phyloP scores from a whole-genome alignment of 2,888 invertebrate genomes.

The Penaeus monodon region DNA sequence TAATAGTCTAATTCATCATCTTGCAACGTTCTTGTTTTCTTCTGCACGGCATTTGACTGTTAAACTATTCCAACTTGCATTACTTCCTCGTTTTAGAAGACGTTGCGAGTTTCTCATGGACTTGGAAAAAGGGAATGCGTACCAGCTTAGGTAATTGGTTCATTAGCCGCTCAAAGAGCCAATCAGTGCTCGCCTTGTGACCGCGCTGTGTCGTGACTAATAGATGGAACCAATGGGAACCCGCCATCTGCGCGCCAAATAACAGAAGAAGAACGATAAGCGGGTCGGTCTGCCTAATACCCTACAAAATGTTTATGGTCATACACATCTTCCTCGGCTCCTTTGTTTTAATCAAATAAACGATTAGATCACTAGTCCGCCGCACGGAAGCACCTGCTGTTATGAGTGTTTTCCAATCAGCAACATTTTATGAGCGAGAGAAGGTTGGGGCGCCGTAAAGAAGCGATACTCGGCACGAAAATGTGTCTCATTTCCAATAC shows the following conservation, averaged over 20 bases:
- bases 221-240: constrained; percentile 58
- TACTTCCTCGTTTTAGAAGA: constrained; percentile 29
- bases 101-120: background rate
- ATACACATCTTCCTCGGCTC: constrained; percentile 45
- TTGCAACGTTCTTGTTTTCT: constrained; percentile 35
- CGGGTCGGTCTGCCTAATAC: constrained; percentile 48
- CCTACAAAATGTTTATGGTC: constrained; percentile 54
- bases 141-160: constrained; percentile 56
- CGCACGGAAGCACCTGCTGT: constrained; percentile 24
- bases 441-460: constrained; percentile 25
- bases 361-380: constrained; percentile 40
- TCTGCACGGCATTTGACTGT: constrained; percentile 52
- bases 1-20: constrained; percentile 60
- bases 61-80: constrained; percentile 57
- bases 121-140: constrained; percentile 7
- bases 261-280: constrained; percentile 56
- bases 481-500: constrained; percentile 50
- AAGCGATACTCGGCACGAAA: constrained; percentile 38
- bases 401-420: constrained; percentile 45
- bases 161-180: constrained; percentile 55
- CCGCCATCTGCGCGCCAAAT: constrained; percentile 51
- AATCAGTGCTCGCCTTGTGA: constrained; percentile 59
- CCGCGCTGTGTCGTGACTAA: constrained; percentile 57
- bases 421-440: constrained; percentile 27
- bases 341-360: constrained; percentile 59